phyloP scores from a whole-genome alignment of 2,797 vertebrate species.

The Bovichtus variegatus region DNA sequence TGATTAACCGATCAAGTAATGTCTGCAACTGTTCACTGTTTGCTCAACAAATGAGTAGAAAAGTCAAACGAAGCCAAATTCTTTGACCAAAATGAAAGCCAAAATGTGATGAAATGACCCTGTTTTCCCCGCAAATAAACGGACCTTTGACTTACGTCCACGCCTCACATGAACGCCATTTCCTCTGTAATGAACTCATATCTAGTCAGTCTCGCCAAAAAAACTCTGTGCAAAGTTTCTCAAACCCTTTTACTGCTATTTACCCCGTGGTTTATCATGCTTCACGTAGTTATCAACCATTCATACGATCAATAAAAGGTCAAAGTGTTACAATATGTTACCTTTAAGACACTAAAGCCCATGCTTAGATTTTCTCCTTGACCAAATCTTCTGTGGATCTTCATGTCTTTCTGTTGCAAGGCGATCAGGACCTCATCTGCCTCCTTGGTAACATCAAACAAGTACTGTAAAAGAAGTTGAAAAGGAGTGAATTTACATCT shows the following conservation, averaged over 20 bases:
- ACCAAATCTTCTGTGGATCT: constrained; percentile 86
- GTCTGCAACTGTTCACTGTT: constrained; percentile 34
- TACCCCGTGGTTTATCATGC: neutral
- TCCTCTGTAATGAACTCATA: constrained; percentile 20
- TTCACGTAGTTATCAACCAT: neutral
- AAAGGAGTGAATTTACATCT: neutral
- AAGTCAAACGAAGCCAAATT: constrained; percentile 46
- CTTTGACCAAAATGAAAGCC: constrained; percentile 23
- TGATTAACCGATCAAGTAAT: constrained; percentile 53
- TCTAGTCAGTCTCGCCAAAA: neutral
- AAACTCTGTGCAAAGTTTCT: neutral
- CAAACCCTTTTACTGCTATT: neutral
- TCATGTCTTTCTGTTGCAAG: constrained; percentile 92
- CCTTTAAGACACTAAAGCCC: constrained; percentile 92
- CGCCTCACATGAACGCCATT: constrained; percentile 9
- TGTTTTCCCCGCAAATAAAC: constrained; percentile 24
- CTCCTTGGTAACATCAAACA: constrained; percentile 91
- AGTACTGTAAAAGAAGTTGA: constrained; percentile 82
- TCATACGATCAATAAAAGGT: neutral
- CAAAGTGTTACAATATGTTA: constrained; percentile 55
- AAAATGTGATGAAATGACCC: constrained; percentile 18
- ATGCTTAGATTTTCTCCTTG: constrained; percentile 90
- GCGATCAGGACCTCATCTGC: constrained; percentile 90
- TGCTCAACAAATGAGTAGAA: constrained; percentile 40
- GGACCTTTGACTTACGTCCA: constrained; percentile 16